Evolutionary conservation across 2,113 vertebrate genomes (phyloP).

Genomic region (Gallinago media): DNA sequence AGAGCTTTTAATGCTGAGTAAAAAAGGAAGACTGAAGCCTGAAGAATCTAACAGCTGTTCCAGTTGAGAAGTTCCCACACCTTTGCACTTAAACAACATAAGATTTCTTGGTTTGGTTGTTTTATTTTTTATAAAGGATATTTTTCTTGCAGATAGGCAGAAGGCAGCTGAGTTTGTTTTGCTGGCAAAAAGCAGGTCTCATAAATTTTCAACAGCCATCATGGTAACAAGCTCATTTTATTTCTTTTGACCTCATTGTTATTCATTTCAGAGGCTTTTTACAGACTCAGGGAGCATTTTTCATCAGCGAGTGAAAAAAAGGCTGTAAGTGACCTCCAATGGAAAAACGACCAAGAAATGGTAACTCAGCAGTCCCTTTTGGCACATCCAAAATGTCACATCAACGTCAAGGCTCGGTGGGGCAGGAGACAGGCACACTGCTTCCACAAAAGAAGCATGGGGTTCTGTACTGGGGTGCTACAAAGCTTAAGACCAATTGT

Average conservation of each 20-base stretch:
- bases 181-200: background rate
- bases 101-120: background rate
- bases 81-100: background rate
- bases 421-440: accelerated
- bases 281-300: background rate
- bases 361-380: background rate
- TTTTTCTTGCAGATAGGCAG: slow-evolving; percentile 25
- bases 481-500: background rate
- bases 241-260: background rate
- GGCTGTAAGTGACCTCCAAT: background rate
- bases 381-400: background rate
- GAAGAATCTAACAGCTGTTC: background rate
- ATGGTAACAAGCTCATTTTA: background rate
- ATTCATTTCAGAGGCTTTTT: background rate
- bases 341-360: background rate
- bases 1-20: background rate
- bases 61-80: background rate
- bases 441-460: accelerated
- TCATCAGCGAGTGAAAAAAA: background rate
- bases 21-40: background rate
- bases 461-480: background rate
- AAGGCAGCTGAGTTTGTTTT: slow-evolving; percentile 36
- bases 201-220: slow-evolving; percentile 40
- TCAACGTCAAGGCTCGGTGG: accelerated
- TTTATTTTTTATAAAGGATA: background rate